These are phyloP conservation scores for Camarhynchus parvulus DNA, from an alignment of 2,113 vertebrate genomes.

Conservation along the genomic window DNA sequence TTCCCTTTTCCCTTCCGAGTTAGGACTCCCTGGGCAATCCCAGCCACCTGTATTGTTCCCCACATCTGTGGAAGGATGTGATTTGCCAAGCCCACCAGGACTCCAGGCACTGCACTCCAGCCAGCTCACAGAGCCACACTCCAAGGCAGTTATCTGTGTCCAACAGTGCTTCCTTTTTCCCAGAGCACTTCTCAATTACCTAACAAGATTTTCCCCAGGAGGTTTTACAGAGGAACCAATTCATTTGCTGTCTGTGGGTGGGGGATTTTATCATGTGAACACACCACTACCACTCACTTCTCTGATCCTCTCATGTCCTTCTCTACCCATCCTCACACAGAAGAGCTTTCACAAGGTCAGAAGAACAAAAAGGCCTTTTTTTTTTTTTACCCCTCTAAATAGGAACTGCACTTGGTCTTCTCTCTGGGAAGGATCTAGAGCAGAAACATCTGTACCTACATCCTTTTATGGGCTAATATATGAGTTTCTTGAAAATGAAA, in stretches of 20 bases:
- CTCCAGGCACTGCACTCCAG: not conserved
- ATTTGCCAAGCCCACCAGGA: not conserved
- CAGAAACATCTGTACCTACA: not conserved
- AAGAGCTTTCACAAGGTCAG: not conserved
- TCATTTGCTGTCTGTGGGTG: not conserved
- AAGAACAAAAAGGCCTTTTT: not conserved
- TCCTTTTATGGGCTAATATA: not conserved
- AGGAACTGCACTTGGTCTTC: not conserved
- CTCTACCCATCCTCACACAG: not conserved
- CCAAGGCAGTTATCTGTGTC: not conserved
- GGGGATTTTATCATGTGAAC: not conserved
- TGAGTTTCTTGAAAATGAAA: not conserved
- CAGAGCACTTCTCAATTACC: not conserved
- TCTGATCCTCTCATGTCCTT: not conserved
- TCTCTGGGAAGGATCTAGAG: not conserved
- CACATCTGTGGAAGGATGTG: not conserved
- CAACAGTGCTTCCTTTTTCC: not conserved
- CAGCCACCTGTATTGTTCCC: not conserved
- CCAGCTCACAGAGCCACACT: not conserved
- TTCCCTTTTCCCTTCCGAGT: not conserved
- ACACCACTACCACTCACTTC: not conserved
- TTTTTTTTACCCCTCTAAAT: not conserved
- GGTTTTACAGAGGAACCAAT: not conserved
- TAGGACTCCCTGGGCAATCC: not conserved
- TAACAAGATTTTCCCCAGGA: not conserved